A percentile compares a stretch with the other conserved stretches of the same genome.
phyloP scores from a whole-genome alignment of 2,113 vertebrate genomes.

The Poeciliopsis occidentalis region DNA sequence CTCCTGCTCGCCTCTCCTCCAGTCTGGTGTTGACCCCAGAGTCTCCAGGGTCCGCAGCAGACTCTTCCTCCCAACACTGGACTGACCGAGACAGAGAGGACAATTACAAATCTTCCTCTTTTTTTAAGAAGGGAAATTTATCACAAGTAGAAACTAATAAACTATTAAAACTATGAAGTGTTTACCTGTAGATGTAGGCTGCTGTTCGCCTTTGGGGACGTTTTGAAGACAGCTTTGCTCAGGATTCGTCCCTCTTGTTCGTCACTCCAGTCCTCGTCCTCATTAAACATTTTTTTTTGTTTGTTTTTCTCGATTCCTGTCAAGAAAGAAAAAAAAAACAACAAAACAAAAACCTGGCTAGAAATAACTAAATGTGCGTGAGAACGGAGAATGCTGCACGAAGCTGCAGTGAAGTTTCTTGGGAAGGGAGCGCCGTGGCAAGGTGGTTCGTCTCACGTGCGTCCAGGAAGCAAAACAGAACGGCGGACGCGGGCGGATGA shows the following conservation, averaged over 20 bases:
- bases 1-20: conserved; percentile 47
- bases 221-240: conserved; percentile 13
- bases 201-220: conserved; percentile 7
- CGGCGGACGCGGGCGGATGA: conserved; percentile 55
- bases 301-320: not conserved
- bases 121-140: not conserved
- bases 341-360: not conserved
- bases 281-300: conserved; percentile 75
- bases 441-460: conserved; percentile 55
- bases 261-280: conserved; percentile 81
- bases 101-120: not conserved
- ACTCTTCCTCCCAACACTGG: conserved; percentile 70
- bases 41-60: conserved; percentile 78
- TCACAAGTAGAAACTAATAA: not conserved
- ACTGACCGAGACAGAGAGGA: conserved; percentile 23
- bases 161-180: not conserved
- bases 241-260: conserved; percentile 39
- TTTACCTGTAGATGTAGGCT: conserved; percentile 46
- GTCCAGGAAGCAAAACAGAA: conserved; percentile 52
- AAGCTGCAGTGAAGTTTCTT: not conserved
- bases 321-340: not conserved
- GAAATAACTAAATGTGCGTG: not conserved
- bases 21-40: conserved; percentile 73
- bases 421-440: conserved; percentile 33
- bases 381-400: not conserved